Percentiles rank a stretch among this genome's conserved stretches.
These are phyloP conservation scores for Peribatodes rhomboidaria DNA, from an alignment of 2,888 invertebrate genomes.

Conservation along the genomic window DNA sequence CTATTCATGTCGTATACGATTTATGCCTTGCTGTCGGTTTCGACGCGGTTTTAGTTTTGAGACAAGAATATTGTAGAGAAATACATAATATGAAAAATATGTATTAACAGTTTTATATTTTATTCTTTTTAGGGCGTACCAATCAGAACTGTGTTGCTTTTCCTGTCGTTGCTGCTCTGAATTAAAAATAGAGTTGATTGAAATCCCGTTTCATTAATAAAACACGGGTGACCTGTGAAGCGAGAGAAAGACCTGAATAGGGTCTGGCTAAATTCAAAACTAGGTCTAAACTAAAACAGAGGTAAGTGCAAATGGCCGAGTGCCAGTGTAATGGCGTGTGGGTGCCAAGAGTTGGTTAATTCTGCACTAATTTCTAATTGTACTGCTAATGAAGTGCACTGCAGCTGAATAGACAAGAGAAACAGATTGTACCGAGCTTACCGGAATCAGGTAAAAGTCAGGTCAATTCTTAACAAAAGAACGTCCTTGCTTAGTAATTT, in stretches of 20 bases:
- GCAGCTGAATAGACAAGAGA: slow-evolving; percentile 37
- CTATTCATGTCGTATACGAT: too few relatives aligned
- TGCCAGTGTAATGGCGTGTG: slow-evolving; percentile 68
- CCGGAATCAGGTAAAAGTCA: slow-evolving; percentile 11
- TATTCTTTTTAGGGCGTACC: too few relatives aligned
- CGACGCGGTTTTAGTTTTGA: too few relatives aligned
- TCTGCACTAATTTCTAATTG: slow-evolving; percentile 72
- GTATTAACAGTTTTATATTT: too few relatives aligned
- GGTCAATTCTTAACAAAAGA: background rate
- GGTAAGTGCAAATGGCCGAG: slow-evolving; percentile 69
- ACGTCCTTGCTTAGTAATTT: background rate
- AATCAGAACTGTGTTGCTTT: too few relatives aligned
- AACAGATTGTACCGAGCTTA: slow-evolving; percentile 33
- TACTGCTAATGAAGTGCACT: slow-evolving; percentile 59
- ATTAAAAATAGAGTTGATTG: background rate
- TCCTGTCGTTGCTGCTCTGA: background rate
- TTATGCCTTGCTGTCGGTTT: too few relatives aligned
- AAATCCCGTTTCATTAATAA: background rate
- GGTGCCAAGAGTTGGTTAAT: slow-evolving; percentile 76
- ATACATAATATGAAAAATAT: too few relatives aligned
- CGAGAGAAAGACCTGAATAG: slow-evolving; percentile 47
- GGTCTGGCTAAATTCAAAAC: slow-evolving; percentile 58
- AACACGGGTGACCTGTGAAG: background rate
- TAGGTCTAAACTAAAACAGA: slow-evolving; percentile 66
- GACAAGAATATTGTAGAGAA: too few relatives aligned